Base-by-base conservation (phyloP, 2,113 vertebrate genomes). In the Phoenicopterus ruber region DNA sequence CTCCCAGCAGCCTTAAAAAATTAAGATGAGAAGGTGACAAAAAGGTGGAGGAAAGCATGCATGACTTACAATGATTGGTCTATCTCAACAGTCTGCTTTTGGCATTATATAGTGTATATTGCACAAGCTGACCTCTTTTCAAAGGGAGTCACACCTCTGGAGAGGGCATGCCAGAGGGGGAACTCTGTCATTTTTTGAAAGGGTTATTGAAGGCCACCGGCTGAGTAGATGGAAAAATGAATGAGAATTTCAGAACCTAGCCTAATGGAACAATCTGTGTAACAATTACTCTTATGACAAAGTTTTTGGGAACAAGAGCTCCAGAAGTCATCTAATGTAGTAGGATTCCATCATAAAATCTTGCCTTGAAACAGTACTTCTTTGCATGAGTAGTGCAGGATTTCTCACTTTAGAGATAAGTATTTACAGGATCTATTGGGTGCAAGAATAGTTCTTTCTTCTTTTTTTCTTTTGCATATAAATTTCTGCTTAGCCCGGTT, bases 61-160 rank as follows among this genome's bases (percentile, higher is more conserved):
- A 36, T 89, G 89, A 58, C 63, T 84, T 96, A 19, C 21, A 55
- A 19, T 63, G 32, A 59, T 42, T 61, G 69, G 55, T 55, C 62
- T 69, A 12, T 82, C 70, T 80, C 59, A 70, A 9, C 26, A 73
- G n/a, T n/a, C 57, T 42, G 72, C 65, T 95, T 91, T 82, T 84
- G 93, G 55, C 83, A 74, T 78, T 91, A 58, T 36, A 1, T 55
- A 70, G 94, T 86, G 63, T 78, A 2, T 61, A 44, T 84, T 86
- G 89, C 86, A 93, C 77, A 80, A 84, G 25, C 80, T 94, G 84
- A 86, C 83, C 77, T 96, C 63, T 89, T 82, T 91, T 71, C 72
- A 91, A 63, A 92, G 47, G 38, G 38, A 88, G 59, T 58, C 72
- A 59, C 63, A 84, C 55, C 69, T 91, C 86, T 36, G 65, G 50